Conservation (phyloP, 2,113 vertebrate genomes). For the Cyanocitta stelleri region DNA sequence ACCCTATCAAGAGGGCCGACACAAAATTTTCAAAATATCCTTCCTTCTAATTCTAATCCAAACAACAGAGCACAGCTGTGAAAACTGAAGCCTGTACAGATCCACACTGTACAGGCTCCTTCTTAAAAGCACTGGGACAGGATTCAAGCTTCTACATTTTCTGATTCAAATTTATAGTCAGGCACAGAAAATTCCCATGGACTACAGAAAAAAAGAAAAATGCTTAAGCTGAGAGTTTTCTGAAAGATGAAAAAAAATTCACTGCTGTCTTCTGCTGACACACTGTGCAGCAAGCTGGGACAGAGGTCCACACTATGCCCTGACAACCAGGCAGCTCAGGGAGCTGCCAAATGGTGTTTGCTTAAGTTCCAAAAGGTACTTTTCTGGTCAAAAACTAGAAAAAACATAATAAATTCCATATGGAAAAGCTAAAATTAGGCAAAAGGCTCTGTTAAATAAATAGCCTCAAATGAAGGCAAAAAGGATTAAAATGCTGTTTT, state of each 20-base stretch:
- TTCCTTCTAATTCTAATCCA: slow-evolving; percentile 44
- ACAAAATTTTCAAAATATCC: slow-evolving; percentile 25
- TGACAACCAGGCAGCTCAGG: neutral
- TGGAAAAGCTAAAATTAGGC: neutral
- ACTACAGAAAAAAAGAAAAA: neutral
- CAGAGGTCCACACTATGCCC: neutral
- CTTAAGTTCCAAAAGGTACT: neutral
- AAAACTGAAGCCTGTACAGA: slow-evolving; percentile 22
- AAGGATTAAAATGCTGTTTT: neutral
- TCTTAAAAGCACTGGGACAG: neutral
- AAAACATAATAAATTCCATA: neutral
- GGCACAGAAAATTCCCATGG: neutral
- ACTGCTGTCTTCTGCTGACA: neutral
- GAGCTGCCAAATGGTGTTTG: neutral
- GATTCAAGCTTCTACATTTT: neutral
- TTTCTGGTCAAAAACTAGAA: neutral
- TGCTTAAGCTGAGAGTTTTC: neutral
- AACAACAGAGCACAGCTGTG: slow-evolving; percentile 58
- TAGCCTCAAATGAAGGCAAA: neutral
- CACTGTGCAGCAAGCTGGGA: neutral
- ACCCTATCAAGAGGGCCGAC: neutral
- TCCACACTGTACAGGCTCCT: neutral
- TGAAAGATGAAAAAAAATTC: neutral
- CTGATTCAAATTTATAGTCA: neutral
- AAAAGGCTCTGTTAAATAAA: slow-evolving; percentile 5